Evolutionary conservation across 2,888 invertebrate genomes (phyloP).

Genomic region (Geophilus truncorum): DNA sequence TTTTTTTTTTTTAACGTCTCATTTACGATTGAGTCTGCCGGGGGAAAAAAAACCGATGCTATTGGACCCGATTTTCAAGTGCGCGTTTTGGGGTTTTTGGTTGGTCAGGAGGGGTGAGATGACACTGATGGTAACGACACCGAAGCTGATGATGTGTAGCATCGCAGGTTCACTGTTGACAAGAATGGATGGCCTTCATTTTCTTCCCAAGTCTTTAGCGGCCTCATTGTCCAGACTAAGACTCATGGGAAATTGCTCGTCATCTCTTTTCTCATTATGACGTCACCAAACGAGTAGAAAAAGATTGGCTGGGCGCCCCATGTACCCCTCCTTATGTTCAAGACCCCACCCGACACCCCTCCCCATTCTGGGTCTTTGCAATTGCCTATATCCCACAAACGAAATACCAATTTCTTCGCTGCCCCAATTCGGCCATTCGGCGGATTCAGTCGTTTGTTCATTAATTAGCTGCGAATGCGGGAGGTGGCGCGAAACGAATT

Average conservation of each 20-base stretch:
- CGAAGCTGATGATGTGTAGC: background rate
- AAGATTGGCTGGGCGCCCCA: background rate
- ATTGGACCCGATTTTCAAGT: conserved; percentile 8
- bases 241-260: conserved; percentile 25
- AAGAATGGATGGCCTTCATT: conserved; percentile 27
- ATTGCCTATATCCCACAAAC: background rate
- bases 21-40: background rate
- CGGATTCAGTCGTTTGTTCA: background rate
- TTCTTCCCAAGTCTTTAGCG: conserved; percentile 20
- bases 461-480: background rate
- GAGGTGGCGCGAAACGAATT: conserved; percentile 25
- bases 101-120: background rate
- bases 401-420: background rate
- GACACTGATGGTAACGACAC: background rate
- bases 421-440: background rate
- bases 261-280: conserved; percentile 25
- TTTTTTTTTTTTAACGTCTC: background rate
- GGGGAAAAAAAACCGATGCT: background rate
- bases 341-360: background rate
- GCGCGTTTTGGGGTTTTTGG: background rate
- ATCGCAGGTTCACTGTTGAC: conserved; percentile 6
- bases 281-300: background rate
- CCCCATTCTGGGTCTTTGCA: background rate
- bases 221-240: conserved; percentile 15
- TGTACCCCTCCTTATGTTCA: background rate